These are phyloP conservation scores for Manduca sexta DNA, from an alignment of 1,140 invertebrate species.

Conservation along the genomic window DNA sequence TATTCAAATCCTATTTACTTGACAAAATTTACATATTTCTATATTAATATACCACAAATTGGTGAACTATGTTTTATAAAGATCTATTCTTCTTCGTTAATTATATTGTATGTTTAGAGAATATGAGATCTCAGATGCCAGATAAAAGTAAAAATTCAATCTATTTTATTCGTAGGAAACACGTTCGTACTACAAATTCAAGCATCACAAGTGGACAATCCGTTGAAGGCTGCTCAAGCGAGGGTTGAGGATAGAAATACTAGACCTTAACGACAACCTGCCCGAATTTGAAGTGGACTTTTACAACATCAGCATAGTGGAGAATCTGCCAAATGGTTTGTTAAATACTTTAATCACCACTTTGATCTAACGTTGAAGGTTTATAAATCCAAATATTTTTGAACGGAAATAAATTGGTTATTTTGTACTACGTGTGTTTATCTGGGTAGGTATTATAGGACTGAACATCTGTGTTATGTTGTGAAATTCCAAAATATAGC, in stretches of 20 bases:
- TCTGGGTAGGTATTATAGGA: too few relatives aligned
- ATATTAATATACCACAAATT: not conserved
- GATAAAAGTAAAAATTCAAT: too few relatives aligned
- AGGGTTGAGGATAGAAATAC: constrained; percentile 84
- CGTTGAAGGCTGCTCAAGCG: constrained; percentile 81
- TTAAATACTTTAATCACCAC: too few relatives aligned
- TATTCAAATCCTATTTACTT: not conserved
- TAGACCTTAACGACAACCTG: constrained; percentile 89
- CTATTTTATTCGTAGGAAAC: constrained; percentile 69
- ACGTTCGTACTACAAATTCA: constrained; percentile 86
- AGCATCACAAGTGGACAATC: constrained; percentile 84
- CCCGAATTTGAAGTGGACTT: constrained; percentile 90
- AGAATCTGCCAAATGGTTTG: constrained; percentile 89
- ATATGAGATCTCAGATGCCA: too few relatives aligned
- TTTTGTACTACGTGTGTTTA: too few relatives aligned
- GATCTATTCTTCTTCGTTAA: too few relatives aligned
- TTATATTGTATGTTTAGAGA: not conserved
- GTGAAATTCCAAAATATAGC: too few relatives aligned
- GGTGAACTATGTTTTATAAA: too few relatives aligned
- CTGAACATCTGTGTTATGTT: too few relatives aligned
- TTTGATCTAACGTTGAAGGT: too few relatives aligned
- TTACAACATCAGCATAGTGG: constrained; percentile 93
- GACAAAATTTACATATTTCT: not conserved
- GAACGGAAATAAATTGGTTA: too few relatives aligned
- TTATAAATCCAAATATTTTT: too few relatives aligned